Percentiles rank a stretch among this genome's conserved stretches.
Evolutionary conservation across 2,797 vertebrate species (phyloP).

Genomic region (Pygocentrus nattereri): DNA sequence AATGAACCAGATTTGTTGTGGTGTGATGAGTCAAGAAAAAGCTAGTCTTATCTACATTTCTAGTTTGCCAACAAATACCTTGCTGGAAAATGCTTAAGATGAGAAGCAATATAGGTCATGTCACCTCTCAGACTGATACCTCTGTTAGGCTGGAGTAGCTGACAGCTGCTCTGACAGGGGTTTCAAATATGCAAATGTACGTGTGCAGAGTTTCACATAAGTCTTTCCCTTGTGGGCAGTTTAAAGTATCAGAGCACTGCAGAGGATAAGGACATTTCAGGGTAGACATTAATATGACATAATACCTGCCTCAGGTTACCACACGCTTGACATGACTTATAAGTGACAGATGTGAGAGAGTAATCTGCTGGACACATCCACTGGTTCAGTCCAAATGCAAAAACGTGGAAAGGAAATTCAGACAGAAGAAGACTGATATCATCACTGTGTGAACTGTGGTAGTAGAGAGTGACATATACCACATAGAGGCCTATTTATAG

Average conservation of each 20-base stretch:
- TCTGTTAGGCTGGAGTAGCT: conserved; percentile 10
- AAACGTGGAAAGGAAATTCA: not conserved
- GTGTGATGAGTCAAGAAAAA: conserved; percentile 34
- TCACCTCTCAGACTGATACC: not conserved
- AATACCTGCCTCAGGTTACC: conserved; percentile 18
- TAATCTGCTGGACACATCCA: not conserved
- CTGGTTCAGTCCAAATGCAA: not conserved
- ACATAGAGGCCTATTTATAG: no score
- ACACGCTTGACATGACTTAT: not conserved
- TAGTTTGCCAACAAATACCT: conserved; percentile 18
- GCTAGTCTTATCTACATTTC: conserved; percentile 14
- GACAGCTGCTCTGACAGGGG: conserved; percentile 32
- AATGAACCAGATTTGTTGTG: conserved; percentile 31
- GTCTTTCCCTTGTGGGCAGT: conserved; percentile 15
- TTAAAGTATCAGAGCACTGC: not conserved
- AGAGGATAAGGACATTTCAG: conserved; percentile 1
- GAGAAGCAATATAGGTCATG: conserved; percentile 14
- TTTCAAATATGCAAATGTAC: conserved; percentile 38
- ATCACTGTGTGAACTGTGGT: no score
- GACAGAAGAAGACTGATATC: no score
- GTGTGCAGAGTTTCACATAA: not conserved
- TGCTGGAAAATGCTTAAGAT: conserved; percentile 11
- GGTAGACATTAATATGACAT: conserved; percentile 24
- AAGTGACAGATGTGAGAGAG: conserved; percentile 20
- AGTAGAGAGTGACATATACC: no score